Conservation (phyloP, 2,113 vertebrate genomes). For the Saguinus midas region DNA sequence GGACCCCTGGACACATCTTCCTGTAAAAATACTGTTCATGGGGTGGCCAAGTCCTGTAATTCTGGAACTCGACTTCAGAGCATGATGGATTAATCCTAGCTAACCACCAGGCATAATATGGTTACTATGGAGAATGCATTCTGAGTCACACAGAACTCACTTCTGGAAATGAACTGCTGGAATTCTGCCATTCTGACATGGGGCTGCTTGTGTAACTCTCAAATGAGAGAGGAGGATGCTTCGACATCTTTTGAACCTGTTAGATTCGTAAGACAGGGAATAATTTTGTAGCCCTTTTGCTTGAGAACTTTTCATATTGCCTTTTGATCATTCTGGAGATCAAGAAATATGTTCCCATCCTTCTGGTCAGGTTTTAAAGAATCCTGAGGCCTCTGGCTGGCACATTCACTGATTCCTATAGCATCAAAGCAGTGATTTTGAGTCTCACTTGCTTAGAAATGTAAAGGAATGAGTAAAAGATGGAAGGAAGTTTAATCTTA, state of each 20-base stretch:
- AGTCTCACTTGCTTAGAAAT: slow-evolving; percentile 21
- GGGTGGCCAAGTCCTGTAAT: neutral
- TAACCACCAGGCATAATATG: neutral
- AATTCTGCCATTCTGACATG: neutral
- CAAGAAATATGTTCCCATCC: neutral
- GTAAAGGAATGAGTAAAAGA: slow-evolving; percentile 2
- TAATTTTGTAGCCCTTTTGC: neutral
- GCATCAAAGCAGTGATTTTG: neutral
- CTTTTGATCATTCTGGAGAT: slow-evolving; percentile 52
- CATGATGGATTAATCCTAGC: neutral
- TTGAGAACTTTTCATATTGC: slow-evolving; percentile 9
- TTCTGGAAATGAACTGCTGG: slow-evolving; percentile 13
- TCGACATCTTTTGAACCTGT: neutral
- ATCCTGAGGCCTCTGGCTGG: neutral
- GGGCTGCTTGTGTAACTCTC: neutral
- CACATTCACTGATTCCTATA: neutral
- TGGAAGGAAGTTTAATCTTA: slow-evolving; percentile 12
- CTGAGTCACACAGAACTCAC: neutral
- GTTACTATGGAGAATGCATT: slow-evolving; percentile 26
- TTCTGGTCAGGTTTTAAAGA: slow-evolving; percentile 15
- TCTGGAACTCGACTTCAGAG: slow-evolving; percentile 17
- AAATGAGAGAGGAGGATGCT: neutral
- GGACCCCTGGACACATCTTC: neutral
- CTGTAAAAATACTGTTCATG: neutral
- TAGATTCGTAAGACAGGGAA: neutral